These are phyloP conservation scores for Pemphigus obesinymphae DNA, from an alignment of 1,140 invertebrate species.

Conservation along the genomic window DNA sequence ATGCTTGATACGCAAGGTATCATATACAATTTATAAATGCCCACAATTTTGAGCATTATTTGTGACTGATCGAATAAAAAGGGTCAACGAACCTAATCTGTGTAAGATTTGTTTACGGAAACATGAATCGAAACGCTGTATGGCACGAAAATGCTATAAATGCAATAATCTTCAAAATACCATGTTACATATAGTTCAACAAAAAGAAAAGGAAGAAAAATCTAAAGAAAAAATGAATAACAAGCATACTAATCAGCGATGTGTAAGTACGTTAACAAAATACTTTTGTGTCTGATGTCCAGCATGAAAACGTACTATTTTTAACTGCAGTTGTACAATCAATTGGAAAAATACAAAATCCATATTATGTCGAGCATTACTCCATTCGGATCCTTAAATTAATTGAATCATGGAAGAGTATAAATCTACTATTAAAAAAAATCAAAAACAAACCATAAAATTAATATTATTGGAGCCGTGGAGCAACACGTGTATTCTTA, in stretches of 20 bases:
- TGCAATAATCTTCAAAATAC: not conserved
- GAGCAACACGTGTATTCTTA: no score
- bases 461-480: no score
- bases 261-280: not conserved
- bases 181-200: not conserved
- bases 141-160: not conserved
- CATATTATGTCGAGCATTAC: not conserved
- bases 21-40: not conserved
- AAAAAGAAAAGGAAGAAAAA: not conserved
- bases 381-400: not conserved
- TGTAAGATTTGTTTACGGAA: not conserved
- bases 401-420: not conserved
- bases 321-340: not conserved
- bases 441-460: no score
- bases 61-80: not conserved
- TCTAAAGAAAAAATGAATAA: not conserved
- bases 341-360: not conserved
- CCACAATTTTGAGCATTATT: not conserved
- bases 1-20: not conserved
- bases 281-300: not conserved
- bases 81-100: not conserved
- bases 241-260: not conserved
- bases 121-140: not conserved
- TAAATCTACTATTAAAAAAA: no score
- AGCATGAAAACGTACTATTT: not conserved